A percentile compares a stretch with the other conserved stretches of the same genome.
These are phyloP conservation scores for Brachionus koreanus DNA, from an alignment of 1,140 invertebrate species.

Conservation along the genomic window DNA sequence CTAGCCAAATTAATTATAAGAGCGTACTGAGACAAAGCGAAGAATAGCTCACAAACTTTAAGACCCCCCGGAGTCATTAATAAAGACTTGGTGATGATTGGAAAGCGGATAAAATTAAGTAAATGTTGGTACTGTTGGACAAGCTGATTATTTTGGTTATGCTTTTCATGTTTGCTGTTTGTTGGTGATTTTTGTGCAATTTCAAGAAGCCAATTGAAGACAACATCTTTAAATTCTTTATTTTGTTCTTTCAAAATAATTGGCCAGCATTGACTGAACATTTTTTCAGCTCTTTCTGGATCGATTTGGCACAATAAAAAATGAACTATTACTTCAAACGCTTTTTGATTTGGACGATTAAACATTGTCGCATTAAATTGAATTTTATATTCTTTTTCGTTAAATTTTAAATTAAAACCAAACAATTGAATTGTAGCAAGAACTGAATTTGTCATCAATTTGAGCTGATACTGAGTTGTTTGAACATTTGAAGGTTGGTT, in stretches of 20 bases:
- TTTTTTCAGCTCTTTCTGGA: not conserved
- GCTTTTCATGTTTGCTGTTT: not conserved
- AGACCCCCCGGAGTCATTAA: constrained; percentile 17
- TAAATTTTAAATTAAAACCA: constrained; percentile 6
- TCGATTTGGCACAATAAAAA: constrained; percentile 33
- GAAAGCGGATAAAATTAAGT: not conserved
- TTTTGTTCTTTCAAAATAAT: constrained; percentile 22
- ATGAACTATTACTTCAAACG: constrained; percentile 28
- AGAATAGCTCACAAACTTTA: constrained; percentile 35
- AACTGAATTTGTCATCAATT: constrained; percentile 26
- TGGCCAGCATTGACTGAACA: constrained; percentile 18
- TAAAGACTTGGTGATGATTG: constrained; percentile 19
- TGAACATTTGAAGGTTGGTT: not conserved
- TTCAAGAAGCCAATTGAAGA: constrained; percentile 30
- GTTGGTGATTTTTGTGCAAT: not conserved
- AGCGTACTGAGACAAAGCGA: constrained; percentile 3
- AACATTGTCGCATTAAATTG: constrained; percentile 26
- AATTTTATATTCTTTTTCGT: constrained; percentile 3
- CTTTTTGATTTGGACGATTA: constrained; percentile 35
- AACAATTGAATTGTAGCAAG: not conserved
- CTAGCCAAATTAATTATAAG: constrained; percentile 1
- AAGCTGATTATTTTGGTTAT: not conserved
- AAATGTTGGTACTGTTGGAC: constrained; percentile 7
- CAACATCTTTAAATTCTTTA: constrained; percentile 31
- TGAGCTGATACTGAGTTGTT: constrained; percentile 13